These are phyloP conservation scores for Lacerta bilineata DNA, from an alignment of 2,797 vertebrate species.

Conservation along the genomic window DNA sequence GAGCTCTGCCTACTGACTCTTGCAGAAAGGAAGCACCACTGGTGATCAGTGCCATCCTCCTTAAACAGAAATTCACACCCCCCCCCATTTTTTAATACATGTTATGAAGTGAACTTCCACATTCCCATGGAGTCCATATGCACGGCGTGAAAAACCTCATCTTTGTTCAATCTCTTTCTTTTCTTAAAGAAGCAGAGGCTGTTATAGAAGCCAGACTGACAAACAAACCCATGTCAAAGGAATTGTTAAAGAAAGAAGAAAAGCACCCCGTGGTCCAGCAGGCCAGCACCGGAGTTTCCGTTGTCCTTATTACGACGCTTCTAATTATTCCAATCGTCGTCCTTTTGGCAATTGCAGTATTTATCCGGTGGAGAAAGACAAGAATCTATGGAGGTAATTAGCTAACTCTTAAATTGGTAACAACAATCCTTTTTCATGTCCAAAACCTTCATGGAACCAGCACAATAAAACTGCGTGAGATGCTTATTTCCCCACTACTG, in stretches of 20 bases:
- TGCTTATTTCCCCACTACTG: background rate
- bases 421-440: conserved; percentile 38
- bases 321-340: conserved; percentile 89
- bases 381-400: conserved; percentile 84
- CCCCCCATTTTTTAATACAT: background rate
- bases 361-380: conserved; percentile 92
- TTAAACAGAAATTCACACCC: no score
- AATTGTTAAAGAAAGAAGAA: conserved; percentile 77
- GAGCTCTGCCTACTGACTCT: no score
- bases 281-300: conserved; percentile 80
- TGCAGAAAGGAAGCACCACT: no score
- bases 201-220: conserved; percentile 86
- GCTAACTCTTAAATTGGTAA: conserved; percentile 36
- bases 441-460: background rate
- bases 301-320: conserved; percentile 90
- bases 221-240: conserved; percentile 78
- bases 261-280: conserved; percentile 77
- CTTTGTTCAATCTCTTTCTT: conserved; percentile 74
- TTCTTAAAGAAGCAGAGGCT: conserved; percentile 86
- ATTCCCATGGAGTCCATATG: background rate
- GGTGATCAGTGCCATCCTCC: no score
- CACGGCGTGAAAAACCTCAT: conserved; percentile 62
- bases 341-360: conserved; percentile 86
- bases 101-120: background rate
- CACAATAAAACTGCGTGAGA: background rate